Base-by-base conservation (phyloP, 2,888 invertebrate species). In the Tachina fera region DNA sequence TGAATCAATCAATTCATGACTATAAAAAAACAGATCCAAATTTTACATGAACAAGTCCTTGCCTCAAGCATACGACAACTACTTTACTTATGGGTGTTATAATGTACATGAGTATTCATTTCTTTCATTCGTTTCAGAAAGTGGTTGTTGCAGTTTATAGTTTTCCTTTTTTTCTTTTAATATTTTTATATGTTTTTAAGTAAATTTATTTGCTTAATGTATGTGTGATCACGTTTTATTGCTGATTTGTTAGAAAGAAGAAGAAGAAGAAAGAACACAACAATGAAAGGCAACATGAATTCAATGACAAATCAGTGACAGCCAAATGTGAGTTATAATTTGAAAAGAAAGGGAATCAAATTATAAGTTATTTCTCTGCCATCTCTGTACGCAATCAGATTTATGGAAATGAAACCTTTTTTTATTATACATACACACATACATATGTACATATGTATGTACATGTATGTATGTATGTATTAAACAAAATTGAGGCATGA, bases 161-260 rank as follows among this genome's bases (percentile, higher is more conserved):
- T 63, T 76, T 75, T 87, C 56, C 65, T 6, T 53, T 84, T 53
- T 84, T 75, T 31, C 9, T 14, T 58, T 56, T 74, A 22, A 41
- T 16, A 4, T 51, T 56, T 77, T 63, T 49, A 45, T 49, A 45
- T 79, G 53, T 45, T 71, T 56, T n/a, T 10, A 19, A 70, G 16
- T 39, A 45, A 53, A 45, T 47, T 74, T 61, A 49, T 60, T 84
- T 77, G 49, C 61, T 61, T 51, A 75, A 83, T 80, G 31, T 39
- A 87, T 87, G 87, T 81, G 79, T 79, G 87, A 85, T 85, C 87
- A 87, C 87, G 87, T 87, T 85, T 85, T 83, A 80, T 87, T 80
- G 77, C 65, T 70, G 76, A 81, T 81, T 78, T 86, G 75, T 76
- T 58, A 58, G 5, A 70, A 82, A 63, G 31, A 31, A 31, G 31